Evolutionary conservation across 53 echinoderm and acorn worm genomes (phyloP).

Genomic region (Crossaster papposus): DNA sequence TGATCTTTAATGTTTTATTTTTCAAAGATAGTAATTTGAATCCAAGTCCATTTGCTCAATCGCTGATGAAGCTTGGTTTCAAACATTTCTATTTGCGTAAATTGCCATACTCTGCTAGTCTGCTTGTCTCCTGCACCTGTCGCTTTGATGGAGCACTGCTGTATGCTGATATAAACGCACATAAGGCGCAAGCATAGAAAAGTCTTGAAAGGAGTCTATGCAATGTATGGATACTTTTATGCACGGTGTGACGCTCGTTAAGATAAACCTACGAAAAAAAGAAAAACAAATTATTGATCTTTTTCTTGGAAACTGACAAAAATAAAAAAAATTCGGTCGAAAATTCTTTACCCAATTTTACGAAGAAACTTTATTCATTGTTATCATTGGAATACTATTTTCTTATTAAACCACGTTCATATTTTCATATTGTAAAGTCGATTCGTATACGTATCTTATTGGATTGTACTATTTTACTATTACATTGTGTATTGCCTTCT

Average conservation of each 20-base stretch:
- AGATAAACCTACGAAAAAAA: background rate
- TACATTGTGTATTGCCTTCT: background rate
- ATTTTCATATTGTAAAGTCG: background rate
- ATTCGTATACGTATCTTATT: background rate
- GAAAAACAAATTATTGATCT: no score
- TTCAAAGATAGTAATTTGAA: background rate
- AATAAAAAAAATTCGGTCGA: no score
- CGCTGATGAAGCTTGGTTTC: background rate
- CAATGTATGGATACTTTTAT: background rate
- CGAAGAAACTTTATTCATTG: background rate
- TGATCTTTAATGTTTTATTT: no score
- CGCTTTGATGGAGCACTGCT: background rate
- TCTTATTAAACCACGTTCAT: background rate
- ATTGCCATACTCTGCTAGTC: background rate
- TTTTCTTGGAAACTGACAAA: no score
- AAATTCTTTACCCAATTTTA: background rate
- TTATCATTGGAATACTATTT: background rate
- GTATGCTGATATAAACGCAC: background rate
- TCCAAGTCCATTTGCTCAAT: background rate
- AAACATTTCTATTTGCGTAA: background rate
- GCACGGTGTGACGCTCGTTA: background rate
- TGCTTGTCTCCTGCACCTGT: background rate
- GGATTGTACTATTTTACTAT: background rate
- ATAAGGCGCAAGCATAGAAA: background rate
- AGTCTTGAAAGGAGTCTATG: constrained; percentile 5